A percentile compares a stretch with the other conserved stretches of the same genome.
Conservation (phyloP, 1,140 invertebrate species). For the Acyrthosiphon pisum region DNA sequence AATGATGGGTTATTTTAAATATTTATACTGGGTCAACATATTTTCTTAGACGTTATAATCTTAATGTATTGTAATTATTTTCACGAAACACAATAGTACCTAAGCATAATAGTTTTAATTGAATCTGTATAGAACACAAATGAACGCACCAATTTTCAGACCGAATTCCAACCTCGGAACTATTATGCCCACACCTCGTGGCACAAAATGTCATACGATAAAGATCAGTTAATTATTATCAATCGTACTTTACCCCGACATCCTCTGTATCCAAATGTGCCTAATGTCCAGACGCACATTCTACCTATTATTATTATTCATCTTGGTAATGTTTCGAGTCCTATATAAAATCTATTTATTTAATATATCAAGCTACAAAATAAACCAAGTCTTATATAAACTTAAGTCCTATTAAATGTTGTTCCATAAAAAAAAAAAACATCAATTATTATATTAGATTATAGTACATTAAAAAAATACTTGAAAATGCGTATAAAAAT, state of each 20-base stretch:
- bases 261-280: not conserved
- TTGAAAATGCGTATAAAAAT: not conserved
- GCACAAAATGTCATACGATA: not conserved
- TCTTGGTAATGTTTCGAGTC: not conserved
- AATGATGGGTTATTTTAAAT: not conserved
- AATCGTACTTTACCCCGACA: not conserved
- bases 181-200: not conserved
- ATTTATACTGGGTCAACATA: not conserved
- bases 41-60: not conserved
- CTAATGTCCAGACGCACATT: not conserved
- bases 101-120: not conserved
- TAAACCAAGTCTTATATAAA: too few species aligned
- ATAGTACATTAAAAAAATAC: too few species aligned
- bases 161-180: not conserved
- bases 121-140: not conserved
- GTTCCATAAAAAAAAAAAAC: too few species aligned
- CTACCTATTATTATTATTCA: not conserved
- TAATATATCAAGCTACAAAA: too few species aligned
- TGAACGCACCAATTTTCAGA: not conserved
- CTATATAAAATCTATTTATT: too few species aligned
- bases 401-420: too few species aligned
- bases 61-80: not conserved
- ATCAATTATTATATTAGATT: too few species aligned
- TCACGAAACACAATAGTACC: not conserved
- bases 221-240: not conserved